Conservation (phyloP, 1,140 invertebrate species). For the Drosophila watanabei region DNA sequence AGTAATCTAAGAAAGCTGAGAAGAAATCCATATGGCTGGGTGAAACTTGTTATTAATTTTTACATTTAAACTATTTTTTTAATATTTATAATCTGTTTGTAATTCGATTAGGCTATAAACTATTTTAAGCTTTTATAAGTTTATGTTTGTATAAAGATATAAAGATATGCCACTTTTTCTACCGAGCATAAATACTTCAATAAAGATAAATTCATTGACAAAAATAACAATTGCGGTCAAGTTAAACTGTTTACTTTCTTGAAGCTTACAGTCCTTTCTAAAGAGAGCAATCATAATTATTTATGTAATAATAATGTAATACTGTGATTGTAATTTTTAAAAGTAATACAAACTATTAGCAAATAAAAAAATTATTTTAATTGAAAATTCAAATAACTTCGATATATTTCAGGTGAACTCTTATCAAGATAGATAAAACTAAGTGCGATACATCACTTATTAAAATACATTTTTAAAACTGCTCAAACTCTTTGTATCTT, state of each 20-base stretch:
- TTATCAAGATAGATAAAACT: not conserved
- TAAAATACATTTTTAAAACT: not conserved
- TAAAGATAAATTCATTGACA: not conserved
- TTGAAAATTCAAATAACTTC: not conserved
- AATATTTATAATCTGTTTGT: not conserved
- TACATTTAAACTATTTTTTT: not conserved
- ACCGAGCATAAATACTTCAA: not conserved
- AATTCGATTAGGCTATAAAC: not conserved
- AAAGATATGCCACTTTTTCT: not conserved
- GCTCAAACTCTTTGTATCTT: not conserved
- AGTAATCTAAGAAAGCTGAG: not conserved
- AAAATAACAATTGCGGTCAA: not conserved
- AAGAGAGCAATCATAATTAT: not conserved
- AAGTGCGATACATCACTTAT: too few relatives aligned
- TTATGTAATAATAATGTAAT: too few relatives aligned
- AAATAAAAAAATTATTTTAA: too few relatives aligned
- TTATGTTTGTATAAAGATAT: not conserved
- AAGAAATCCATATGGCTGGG: not conserved
- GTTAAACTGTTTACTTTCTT: not conserved
- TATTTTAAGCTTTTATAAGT: not conserved
- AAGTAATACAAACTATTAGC: too few relatives aligned
- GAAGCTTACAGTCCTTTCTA: too few relatives aligned
- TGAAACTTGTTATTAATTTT: not conserved
- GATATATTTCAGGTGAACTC: not conserved
- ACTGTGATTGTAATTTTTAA: too few relatives aligned